Evolutionary conservation across 2,797 vertebrate genomes (phyloP).

Genomic region (Octomys mimax): DNA sequence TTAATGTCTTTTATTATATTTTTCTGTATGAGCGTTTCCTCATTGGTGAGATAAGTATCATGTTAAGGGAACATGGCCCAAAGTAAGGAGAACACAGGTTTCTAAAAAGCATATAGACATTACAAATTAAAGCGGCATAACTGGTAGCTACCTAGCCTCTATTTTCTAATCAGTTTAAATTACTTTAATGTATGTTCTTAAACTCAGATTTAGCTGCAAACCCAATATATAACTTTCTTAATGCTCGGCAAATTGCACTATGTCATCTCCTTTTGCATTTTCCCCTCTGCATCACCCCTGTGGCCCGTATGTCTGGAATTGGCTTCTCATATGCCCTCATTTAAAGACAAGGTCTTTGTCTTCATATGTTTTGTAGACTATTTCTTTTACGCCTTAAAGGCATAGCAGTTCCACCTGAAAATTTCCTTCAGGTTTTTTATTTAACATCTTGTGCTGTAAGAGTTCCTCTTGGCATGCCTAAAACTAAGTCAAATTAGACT

Average conservation of each 20-base stretch:
- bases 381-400: conserved; percentile 73
- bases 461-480: conserved; percentile 75
- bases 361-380: conserved; percentile 61
- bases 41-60: conserved; percentile 59
- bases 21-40: conserved; percentile 6
- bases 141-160: conserved; percentile 74
- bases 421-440: conserved; percentile 75
- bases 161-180: conserved; percentile 88
- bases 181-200: conserved; percentile 87
- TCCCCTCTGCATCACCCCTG: conserved; percentile 10
- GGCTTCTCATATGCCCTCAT: conserved; percentile 64
- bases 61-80: conserved; percentile 68
- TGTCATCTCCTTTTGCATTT: conserved; percentile 78
- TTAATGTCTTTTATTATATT: conserved; percentile 48
- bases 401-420: conserved; percentile 70
- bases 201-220: conserved; percentile 85
- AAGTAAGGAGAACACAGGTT: conserved; percentile 72
- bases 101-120: conserved; percentile 77
- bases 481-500: conserved; percentile 79
- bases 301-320: conserved; percentile 42
- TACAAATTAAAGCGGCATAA: conserved; percentile 82
- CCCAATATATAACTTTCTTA: conserved; percentile 82
- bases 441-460: conserved; percentile 83
- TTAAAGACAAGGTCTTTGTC: conserved; percentile 63
- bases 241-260: conserved; percentile 72